These are phyloP conservation scores for Actinostola sp. DNA, from an alignment of 92 coral and sea anemone species.

Conservation along the genomic window DNA sequence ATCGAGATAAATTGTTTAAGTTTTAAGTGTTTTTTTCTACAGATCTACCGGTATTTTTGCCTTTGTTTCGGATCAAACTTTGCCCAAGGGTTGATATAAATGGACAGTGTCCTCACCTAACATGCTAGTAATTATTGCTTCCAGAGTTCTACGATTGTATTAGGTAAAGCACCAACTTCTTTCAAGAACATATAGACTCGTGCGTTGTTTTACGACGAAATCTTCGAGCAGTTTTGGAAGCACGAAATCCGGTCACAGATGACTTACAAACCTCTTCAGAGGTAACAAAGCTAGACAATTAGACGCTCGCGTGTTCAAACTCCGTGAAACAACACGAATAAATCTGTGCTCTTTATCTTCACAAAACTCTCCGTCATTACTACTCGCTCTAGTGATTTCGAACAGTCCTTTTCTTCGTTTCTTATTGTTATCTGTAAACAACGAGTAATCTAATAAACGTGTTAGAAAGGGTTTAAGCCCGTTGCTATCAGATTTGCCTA, in stretches of 20 bases:
- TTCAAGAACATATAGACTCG: not conserved
- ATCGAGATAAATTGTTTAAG: not conserved
- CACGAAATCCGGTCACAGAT: conserved; percentile 46
- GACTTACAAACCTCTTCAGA: conserved; percentile 39
- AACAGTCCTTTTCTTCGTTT: conserved; percentile 34
- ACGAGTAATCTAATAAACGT: conserved; percentile 55
- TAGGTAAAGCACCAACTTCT: not conserved
- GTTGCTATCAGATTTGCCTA: conserved; percentile 18
- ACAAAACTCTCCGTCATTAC: conserved; percentile 10
- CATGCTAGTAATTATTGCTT: conserved; percentile 5
- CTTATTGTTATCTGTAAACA: conserved; percentile 52
- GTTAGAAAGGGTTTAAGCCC: conserved; percentile 13
- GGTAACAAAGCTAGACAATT: conserved; percentile 36
- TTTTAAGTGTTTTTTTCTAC: conserved; percentile 5
- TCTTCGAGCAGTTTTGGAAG: conserved; percentile 10
- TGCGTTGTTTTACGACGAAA: not conserved
- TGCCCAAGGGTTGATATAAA: conserved; percentile 16
- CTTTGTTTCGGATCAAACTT: conserved; percentile 6
- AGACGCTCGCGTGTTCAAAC: conserved; percentile 47
- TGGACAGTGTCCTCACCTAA: conserved; percentile 13
- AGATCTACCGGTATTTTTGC: conserved; percentile 22
- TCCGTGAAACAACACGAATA: conserved; percentile 50
- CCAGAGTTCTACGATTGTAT: not conserved
- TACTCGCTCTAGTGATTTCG: conserved; percentile 59
- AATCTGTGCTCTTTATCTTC: conserved; percentile 27